Base-by-base conservation (phyloP, 2,888 invertebrate species). In the Silvanus unidentatus region DNA sequence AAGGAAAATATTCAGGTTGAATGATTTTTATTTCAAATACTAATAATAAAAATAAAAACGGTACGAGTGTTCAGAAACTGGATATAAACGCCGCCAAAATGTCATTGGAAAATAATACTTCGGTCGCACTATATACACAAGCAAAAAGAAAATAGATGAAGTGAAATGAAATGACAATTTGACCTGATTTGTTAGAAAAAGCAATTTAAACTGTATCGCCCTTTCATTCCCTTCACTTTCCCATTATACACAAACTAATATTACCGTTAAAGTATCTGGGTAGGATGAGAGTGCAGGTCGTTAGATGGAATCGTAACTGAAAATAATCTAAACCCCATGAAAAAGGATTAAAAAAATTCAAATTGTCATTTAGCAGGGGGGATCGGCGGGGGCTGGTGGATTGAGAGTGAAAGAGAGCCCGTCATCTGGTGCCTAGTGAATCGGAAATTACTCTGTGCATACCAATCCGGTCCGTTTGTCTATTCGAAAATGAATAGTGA, bases 281-380 rank as follows among this genome's bases (percentile, higher is more conserved):
- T n/a, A 22, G 8, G 8, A 22, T 22, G 22, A 13, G 37, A n/a
- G 16, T 16, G 37, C 6, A 12, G 6, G 32, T 12, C 6, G 11
- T n/a, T 9, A 28, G 22, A 22, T 22, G 22, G 22, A 22, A 22
- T 22, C 32, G 11, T 32, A 37, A 37, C 37, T 37, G 37, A 37
- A n/a, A 37, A 37, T 37, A 37, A 37, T 22, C 37, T 37, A 37
- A 39, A 48, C 48, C 50, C 53, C 50, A 57, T 52, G 54, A 50
- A 53, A 49, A 48, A 42, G 48, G 53, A 54, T 54, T 54, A 57
- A 53, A 53, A 53, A 53, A 54, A 57, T 57, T 53, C 50, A 54
- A 54, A 57, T 48, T 53, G 57, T 57, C 54, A 57, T 54, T 57
- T 53, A 50, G 50, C 48, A 44, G 42, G 49, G 47, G 32, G 42